Percentiles rank a stretch among this genome's conserved stretches.
These are phyloP conservation scores for Eidolon dupreanum DNA, from an alignment of 2,797 vertebrate species.

Conservation along the genomic window DNA sequence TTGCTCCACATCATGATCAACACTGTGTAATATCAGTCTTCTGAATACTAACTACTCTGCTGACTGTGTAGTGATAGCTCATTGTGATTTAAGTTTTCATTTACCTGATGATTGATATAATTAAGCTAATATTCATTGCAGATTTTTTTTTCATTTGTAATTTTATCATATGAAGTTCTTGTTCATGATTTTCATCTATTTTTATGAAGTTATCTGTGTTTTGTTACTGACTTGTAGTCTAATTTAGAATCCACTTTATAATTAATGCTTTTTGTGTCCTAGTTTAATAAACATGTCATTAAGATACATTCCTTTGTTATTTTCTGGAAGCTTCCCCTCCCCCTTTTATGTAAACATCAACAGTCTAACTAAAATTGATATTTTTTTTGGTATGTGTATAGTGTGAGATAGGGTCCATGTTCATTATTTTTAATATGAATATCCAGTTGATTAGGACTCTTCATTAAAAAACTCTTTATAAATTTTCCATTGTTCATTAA, in stretches of 20 bases:
- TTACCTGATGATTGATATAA: neutral
- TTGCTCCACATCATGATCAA: neutral
- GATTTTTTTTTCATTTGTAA: neutral
- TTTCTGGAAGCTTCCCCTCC: neutral
- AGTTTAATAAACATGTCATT: neutral
- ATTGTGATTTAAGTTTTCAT: neutral
- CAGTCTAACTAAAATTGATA: neutral
- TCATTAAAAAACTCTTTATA: neutral
- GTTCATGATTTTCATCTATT: neutral
- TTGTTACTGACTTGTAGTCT: neutral
- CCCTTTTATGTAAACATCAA: neutral
- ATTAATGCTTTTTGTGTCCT: neutral
- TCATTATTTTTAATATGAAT: neutral
- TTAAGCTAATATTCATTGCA: neutral
- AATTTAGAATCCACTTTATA: neutral
- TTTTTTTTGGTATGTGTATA: neutral
- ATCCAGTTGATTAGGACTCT: neutral
- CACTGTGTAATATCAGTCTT: neutral
- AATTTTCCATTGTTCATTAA: neutral
- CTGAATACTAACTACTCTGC: neutral
- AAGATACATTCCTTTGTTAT: neutral
- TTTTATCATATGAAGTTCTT: constrained; percentile 8
- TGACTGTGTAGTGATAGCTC: neutral
- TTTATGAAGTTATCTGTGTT: neutral
- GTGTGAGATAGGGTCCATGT: neutral